phyloP scores from a whole-genome alignment of 2,113 vertebrate genomes.

The Nannospalax galili region DNA sequence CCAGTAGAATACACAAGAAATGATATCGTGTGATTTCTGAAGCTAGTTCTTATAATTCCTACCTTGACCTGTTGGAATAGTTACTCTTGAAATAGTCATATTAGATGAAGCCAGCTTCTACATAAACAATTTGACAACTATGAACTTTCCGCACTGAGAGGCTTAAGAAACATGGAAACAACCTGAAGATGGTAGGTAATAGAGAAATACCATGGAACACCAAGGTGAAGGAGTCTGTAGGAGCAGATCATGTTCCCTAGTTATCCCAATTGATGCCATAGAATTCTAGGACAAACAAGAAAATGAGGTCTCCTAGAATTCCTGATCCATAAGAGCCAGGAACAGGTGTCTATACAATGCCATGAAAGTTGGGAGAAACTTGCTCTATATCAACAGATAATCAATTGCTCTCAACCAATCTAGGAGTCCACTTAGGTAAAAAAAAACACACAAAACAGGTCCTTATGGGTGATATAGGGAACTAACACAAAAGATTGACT shows the following conservation, averaged over 20 bases:
- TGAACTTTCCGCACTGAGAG: neutral
- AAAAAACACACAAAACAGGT: neutral
- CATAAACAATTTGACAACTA: neutral
- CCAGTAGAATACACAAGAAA: neutral
- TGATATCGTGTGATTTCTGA: neutral
- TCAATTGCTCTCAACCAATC: neutral
- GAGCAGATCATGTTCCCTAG: neutral
- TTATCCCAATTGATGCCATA: neutral
- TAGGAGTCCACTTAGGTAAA: neutral
- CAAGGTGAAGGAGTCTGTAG: neutral
- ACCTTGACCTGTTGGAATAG: neutral
- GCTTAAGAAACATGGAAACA: neutral
- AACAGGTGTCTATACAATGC: neutral
- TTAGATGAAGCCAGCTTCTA: neutral
- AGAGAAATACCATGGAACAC: neutral
- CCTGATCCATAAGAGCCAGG: neutral
- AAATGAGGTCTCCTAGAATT: neutral
- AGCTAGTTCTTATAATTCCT: neutral
- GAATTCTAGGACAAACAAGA: neutral
- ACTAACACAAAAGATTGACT: neutral
- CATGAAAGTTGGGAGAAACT: neutral
- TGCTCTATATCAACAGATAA: neutral
- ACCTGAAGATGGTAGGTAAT: neutral
- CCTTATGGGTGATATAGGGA: neutral
- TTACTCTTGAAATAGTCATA: neutral